These are phyloP conservation scores for Lepisosteus oculatus DNA, from an alignment of 2,113 vertebrate genomes.

Conservation along the genomic window DNA sequence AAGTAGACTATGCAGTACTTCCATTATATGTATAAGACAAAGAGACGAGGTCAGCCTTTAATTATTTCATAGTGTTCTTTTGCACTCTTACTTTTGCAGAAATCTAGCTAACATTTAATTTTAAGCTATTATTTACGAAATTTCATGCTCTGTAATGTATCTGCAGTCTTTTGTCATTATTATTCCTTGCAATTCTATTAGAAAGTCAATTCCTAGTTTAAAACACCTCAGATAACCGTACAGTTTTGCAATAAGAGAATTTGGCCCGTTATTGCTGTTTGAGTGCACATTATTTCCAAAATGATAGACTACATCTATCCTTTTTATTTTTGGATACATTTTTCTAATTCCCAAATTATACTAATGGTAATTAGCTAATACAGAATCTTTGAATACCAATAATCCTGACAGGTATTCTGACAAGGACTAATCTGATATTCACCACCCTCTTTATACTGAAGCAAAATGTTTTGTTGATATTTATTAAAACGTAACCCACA, in stretches of 20 bases:
- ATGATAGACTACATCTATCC: too few species aligned
- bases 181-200: slow-evolving; percentile 22
- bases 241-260: slow-evolving; percentile 21
- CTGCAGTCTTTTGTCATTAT: slow-evolving; percentile 25
- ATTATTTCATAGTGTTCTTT: slow-evolving; percentile 26
- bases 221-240: slow-evolving; percentile 16
- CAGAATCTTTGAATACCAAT: slow-evolving; percentile 36
- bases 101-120: slow-evolving; percentile 20
- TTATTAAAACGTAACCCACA: too few species aligned
- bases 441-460: too few species aligned
- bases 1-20: slow-evolving; percentile 9
- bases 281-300: slow-evolving; percentile 15
- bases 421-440: slow-evolving; percentile 24
- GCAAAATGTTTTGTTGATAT: too few species aligned
- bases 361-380: slow-evolving; percentile 30
- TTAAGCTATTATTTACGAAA: slow-evolving; percentile 33
- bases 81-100: slow-evolving; percentile 18
- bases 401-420: slow-evolving; percentile 30
- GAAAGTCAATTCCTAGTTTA: slow-evolving; percentile 26
- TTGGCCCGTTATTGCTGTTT: slow-evolving; percentile 10
- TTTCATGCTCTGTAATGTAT: slow-evolving; percentile 32
- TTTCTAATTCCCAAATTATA: slow-evolving; percentile 28
- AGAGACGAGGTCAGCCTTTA: slow-evolving; percentile 28
- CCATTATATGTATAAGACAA: slow-evolving; percentile 23
- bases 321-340: slow-evolving; percentile 9